These are phyloP conservation scores for Halictus rubicundus DNA, from an alignment of 1,140 invertebrate genomes.

Conservation along the genomic window DNA sequence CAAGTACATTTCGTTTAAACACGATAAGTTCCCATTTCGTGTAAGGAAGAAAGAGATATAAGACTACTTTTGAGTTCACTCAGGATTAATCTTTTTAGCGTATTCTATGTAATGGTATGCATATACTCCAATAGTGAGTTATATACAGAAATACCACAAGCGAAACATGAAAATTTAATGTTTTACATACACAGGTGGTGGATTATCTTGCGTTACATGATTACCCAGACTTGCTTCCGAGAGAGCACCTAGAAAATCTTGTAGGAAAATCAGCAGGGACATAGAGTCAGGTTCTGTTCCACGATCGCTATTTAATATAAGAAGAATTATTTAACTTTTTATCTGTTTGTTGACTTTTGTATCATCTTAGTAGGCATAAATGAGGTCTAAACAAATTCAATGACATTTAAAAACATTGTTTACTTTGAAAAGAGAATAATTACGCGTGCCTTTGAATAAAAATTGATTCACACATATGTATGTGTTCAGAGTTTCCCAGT, in stretches of 20 bases:
- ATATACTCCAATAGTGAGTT: not conserved
- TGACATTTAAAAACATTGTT: no score
- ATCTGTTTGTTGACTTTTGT: not conserved
- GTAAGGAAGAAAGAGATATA: not conserved
- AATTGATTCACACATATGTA: not conserved
- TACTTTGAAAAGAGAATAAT: no score
- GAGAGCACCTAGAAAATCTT: conserved; percentile 83
- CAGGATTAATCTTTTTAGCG: conserved; percentile 23
- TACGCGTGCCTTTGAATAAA: not conserved
- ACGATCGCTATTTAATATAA: conserved; percentile 38
- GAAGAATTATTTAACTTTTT: conserved; percentile 16
- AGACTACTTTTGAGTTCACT: conserved; percentile 24
- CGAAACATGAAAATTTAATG: conserved; percentile 11
- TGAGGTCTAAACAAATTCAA: no score
- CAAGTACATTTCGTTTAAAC: no score
- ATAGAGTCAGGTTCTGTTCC: conserved; percentile 53
- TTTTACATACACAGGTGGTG: conserved; percentile 77
- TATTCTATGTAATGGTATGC: not conserved
- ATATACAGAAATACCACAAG: not conserved
- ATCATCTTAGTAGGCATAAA: not conserved
- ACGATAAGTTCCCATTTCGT: conserved; percentile 16
- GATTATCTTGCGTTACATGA: conserved; percentile 73
- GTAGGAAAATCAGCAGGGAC: conserved; percentile 82
- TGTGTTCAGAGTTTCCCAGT: no score
- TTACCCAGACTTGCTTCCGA: conserved; percentile 72